Evolutionary conservation across 64 coral and sea anemone genomes (phyloP), one percentile per base, ranked within the genome.

Genomic region (Catalaphyllia jardinei): DNA sequence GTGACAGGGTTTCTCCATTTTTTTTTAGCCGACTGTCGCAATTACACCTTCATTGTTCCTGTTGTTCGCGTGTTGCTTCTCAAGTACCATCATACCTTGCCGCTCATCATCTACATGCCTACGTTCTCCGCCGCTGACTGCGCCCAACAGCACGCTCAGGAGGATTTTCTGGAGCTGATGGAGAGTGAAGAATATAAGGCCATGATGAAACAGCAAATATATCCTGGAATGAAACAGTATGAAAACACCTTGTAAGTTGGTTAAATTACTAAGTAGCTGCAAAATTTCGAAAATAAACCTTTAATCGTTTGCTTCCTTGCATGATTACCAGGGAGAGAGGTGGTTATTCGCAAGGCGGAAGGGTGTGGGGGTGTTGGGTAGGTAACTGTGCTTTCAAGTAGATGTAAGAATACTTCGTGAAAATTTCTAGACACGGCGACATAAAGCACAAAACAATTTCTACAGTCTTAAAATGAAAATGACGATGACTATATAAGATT

Each of bases 201-300:
- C 4, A 80, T 99, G 65, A 93, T 99, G 78, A 94, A 94, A 73
- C 97, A 99, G 72, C 97, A 99, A 50, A 93, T 99, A 38, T 65
- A 91, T 49, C 97, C 97, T 17, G 90, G 82, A 29, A 95, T 99
- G 88, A 95, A 92, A 57, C 94, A 93, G 72, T 99, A 95, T 39
- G 87, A 95, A 67, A 83, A 49, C 31, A 49, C 90, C 16, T 99
- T 95, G 97, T 99, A 93, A 91, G 97, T 90, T 73, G 28, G 31
- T 82, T 19, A 16, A 54, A n/a, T 38, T 75, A 10, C 51, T 10
- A 6, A 46, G 42, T 46, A 7, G 15, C 54, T 9, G 54, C 10
- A 57, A 57, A 11, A 15, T 57, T 57, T 16, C 54, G 54, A 57
- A 57, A 57, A 57, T 1, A 57, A 16, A 12, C 54, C 10, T 57